A percentile compares a stretch with the other conserved stretches of the same genome.
phyloP scores from a whole-genome alignment of 2,888 invertebrate species.

The Philopedon plagiatum region DNA sequence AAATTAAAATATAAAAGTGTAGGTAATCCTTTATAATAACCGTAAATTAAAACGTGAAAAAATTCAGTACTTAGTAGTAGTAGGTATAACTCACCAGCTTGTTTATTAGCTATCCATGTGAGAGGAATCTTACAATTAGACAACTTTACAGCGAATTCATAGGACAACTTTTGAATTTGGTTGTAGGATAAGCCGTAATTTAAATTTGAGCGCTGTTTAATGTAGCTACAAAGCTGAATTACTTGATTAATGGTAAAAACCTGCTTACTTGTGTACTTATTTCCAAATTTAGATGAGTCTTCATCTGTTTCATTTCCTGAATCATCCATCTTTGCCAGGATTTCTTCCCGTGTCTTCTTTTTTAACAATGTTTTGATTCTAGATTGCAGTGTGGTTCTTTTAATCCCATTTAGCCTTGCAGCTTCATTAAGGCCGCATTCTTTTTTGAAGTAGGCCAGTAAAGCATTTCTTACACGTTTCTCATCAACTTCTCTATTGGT shows the following conservation, averaged over 20 bases:
- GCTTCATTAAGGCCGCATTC: too few relatives aligned
- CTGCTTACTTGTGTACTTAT: conserved; percentile 10
- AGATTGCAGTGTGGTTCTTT: too few relatives aligned
- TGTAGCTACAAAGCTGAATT: conserved; percentile 3
- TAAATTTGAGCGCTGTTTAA: conserved; percentile 22
- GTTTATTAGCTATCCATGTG: conserved; percentile 24
- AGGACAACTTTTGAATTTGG: conserved; percentile 23
- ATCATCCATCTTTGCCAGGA: too few relatives aligned
- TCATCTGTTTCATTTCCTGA: too few relatives aligned
- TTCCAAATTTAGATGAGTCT: conserved; percentile 16
- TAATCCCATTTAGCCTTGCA: too few relatives aligned
- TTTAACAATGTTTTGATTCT: too few relatives aligned
- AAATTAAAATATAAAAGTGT: too few relatives aligned
- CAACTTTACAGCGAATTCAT: conserved; percentile 18
- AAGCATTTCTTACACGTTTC: too few relatives aligned
- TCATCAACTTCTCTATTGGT: too few relatives aligned
- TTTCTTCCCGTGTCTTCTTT: too few relatives aligned
- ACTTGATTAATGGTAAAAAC: conserved; percentile 17
- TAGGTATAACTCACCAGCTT: conserved; percentile 15
- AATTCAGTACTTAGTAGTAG: background rate
- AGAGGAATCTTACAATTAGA: conserved; percentile 2
- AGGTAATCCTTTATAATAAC: too few relatives aligned
- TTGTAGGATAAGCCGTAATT: conserved; percentile 24
- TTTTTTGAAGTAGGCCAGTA: too few relatives aligned
- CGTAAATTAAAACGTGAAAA: background rate